A percentile compares a stretch with the other conserved stretches of the same genome.
phyloP scores from a whole-genome alignment of 1,140 invertebrate species.

The Laupala kohalensis region DNA sequence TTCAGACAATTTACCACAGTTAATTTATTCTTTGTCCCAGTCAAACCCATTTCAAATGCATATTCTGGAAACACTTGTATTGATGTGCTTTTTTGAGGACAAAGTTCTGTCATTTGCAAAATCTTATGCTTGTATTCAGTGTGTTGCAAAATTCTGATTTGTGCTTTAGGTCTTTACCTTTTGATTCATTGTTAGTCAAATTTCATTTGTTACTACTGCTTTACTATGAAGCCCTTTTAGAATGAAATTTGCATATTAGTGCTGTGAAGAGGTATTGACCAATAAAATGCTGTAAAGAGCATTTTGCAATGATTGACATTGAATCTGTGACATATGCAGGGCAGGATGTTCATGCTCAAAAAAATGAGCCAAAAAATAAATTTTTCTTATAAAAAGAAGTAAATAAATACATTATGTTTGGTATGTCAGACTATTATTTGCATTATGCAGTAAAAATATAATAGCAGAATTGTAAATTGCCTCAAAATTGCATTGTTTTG shows the following conservation, averaged over 20 bases:
- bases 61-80: slow-evolving; percentile 14
- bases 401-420: too few relatives aligned
- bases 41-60: slow-evolving; percentile 12
- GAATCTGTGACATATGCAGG: too few relatives aligned
- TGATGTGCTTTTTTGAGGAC: slow-evolving; percentile 16
- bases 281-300: slow-evolving; percentile 49
- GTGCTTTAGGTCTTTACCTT: slow-evolving; percentile 14
- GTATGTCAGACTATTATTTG: too few relatives aligned
- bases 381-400: too few relatives aligned
- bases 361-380: too few relatives aligned
- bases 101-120: slow-evolving; percentile 14
- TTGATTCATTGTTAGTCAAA: slow-evolving; percentile 13
- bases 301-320: slow-evolving; percentile 1
- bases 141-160: slow-evolving; percentile 3
- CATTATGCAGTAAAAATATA: too few relatives aligned
- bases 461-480: too few relatives aligned
- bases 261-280: slow-evolving; percentile 62
- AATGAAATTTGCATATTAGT: slow-evolving; percentile 75
- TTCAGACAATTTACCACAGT: too few relatives aligned
- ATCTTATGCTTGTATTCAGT: slow-evolving; percentile 13
- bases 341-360: too few relatives aligned
- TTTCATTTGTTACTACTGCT: slow-evolving; percentile 17
- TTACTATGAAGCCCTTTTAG: slow-evolving; percentile 36
- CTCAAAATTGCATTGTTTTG: too few relatives aligned
- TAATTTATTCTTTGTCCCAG: slow-evolving; percentile 10